Evolutionary conservation across 2,888 invertebrate species (phyloP).

Genomic region (Pantelozetes paolii): DNA sequence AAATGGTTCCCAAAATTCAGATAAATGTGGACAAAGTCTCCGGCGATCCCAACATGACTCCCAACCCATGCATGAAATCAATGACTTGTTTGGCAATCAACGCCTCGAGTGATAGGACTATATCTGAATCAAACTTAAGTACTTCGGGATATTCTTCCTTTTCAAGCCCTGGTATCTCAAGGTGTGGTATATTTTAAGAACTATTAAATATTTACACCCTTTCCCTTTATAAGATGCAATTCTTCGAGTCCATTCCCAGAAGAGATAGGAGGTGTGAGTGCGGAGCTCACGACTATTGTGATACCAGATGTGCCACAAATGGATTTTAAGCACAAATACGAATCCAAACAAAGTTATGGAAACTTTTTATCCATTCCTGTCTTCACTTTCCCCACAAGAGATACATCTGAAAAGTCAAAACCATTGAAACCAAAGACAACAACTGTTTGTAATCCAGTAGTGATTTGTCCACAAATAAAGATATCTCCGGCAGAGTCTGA

Average conservation of each 20-base stretch:
- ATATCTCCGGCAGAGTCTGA: slow-evolving; percentile 20
- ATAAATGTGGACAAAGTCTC: slow-evolving; percentile 61
- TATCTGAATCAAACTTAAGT: slow-evolving; percentile 75
- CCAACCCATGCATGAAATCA: slow-evolving; percentile 54
- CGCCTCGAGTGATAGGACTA: slow-evolving; percentile 58
- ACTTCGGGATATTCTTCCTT: slow-evolving; percentile 80
- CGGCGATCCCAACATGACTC: slow-evolving; percentile 56
- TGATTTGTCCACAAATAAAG: slow-evolving; percentile 26
- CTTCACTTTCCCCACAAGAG: slow-evolving; percentile 19
- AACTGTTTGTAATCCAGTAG: background rate
- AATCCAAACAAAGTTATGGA: background rate
- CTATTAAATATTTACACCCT: too few species aligned
- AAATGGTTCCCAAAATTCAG: slow-evolving; percentile 54
- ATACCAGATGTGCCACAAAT: slow-evolving; percentile 31
- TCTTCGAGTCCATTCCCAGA: slow-evolving; percentile 64
- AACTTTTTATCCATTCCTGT: slow-evolving; percentile 25
- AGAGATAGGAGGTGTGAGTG: slow-evolving; percentile 41
- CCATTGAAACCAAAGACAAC: background rate
- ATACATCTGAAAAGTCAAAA: background rate
- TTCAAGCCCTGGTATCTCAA: slow-evolving; percentile 75
- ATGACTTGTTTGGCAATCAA: slow-evolving; percentile 45
- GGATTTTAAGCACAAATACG: background rate
- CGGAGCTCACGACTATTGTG: slow-evolving; percentile 39
- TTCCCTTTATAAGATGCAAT: slow-evolving; percentile 58
- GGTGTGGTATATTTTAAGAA: slow-evolving; percentile 50